Evolutionary conservation across 2,888 invertebrate genomes (phyloP).

Genomic region (Caradrina clavipalpis): DNA sequence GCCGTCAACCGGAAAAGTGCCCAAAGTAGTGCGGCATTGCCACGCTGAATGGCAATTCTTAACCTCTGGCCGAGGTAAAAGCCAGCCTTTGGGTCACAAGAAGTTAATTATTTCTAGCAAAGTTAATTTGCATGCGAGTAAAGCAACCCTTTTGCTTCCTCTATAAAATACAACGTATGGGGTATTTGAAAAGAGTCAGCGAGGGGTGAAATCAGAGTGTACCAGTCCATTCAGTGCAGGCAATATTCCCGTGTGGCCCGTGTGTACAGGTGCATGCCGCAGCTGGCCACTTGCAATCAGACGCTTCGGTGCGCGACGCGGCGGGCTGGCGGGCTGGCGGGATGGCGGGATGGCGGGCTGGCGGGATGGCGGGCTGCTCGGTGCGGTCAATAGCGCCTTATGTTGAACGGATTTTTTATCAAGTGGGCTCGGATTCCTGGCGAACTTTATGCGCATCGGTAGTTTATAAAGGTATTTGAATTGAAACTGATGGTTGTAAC

Average conservation of each 20-base stretch:
- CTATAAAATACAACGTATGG: neutral
- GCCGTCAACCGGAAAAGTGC: no score
- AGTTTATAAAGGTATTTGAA: neutral
- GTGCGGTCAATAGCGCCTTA: conserved; percentile 4
- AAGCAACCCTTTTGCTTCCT: no score
- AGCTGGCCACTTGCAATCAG: conserved; percentile 4
- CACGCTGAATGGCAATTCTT: no score
- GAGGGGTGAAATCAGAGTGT: neutral
- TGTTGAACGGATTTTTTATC: conserved; percentile 15
- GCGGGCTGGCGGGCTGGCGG: neutral
- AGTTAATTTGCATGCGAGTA: no score
- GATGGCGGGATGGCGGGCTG: neutral
- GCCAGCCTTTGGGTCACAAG: no score
- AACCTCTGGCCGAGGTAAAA: no score
- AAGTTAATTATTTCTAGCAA: no score
- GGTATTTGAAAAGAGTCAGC: neutral
- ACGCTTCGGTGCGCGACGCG: neutral
- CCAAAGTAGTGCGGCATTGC: no score
- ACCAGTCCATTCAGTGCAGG: neutral
- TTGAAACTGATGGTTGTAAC: neutral
- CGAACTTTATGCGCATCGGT: neutral
- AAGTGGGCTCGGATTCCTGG: neutral
- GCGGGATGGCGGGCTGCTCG: neutral
- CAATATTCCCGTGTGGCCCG: neutral
- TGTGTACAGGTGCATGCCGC: neutral